Evolutionary conservation across 2,888 invertebrate genomes (phyloP), one percentile per base, ranked within the genome.

Genomic region (Pollenia amentaria): DNA sequence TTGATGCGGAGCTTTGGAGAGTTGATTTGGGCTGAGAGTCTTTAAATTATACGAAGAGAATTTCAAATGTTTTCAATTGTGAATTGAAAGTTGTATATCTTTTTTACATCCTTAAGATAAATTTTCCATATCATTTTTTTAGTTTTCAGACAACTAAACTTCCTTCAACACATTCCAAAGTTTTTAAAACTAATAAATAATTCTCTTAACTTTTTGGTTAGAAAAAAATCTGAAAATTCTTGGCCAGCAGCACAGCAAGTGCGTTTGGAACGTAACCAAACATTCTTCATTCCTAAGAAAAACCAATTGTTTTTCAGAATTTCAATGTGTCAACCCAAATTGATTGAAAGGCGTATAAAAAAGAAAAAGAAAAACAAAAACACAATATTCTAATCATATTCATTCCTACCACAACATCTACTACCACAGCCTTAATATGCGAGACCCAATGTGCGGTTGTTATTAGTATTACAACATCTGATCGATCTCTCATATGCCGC

Each of bases 401-500:
- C 29, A 62, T 40, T 70, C 29, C 42, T 70, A 57, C 29, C 79
- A 64, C 51, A 70, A 18, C 44, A 40, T 9, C 51, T 51, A 44
- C 65, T 48, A 48, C 6, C 60, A 75, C 60, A 38, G 60, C 44
- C 57, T 29, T 29, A 29, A 29, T 29, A 29, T 29, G 29, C 29
- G 6, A 29, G 12, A n/a, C 18, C 48, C 42, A 67, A 57, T 67
- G 81, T 48, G 75, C 29, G 29, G 29, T 29, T 29, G 81, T 65
- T 81, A 75, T 65, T 73, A 46, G 55, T 62, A 38, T 65, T 80
- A 65, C 64, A 72, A 65, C 72, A 80, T 64, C 72, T 62, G 53
- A 65, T 73, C 65, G 81, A 81, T 81, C 57, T 65, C 65, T 75
- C 48, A 60, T 57, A 67, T 81, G 80, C 80, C 80, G 80, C 80